phyloP scores from a whole-genome alignment of 2,113 vertebrate species.

The Haplotaxodon microlepis region DNA sequence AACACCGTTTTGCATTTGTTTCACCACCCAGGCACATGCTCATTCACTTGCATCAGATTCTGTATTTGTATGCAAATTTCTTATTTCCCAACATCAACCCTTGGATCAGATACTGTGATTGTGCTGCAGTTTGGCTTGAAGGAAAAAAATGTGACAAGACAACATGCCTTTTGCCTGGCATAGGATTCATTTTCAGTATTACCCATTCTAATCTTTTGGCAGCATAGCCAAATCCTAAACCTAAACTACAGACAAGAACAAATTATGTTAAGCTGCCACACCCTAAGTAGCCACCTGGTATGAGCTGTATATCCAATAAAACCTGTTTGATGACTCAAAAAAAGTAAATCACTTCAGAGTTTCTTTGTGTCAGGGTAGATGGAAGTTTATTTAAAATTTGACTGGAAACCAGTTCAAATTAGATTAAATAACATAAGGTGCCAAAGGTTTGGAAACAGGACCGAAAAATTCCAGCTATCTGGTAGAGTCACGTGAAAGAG shows the following conservation, averaged over 20 bases:
- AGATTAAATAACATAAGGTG: neutral
- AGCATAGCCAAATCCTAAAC: neutral
- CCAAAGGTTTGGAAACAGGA: neutral
- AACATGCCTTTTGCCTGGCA: neutral
- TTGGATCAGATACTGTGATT: neutral
- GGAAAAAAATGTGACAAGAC: neutral
- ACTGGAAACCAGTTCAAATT: neutral
- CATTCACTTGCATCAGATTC: conserved; percentile 16
- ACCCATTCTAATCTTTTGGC: neutral
- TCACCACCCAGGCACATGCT: neutral
- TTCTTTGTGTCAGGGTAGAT: neutral
- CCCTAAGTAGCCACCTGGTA: neutral
- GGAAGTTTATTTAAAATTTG: neutral
- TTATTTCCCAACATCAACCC: neutral
- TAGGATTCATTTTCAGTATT: neutral
- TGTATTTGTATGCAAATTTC: neutral
- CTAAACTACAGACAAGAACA: neutral
- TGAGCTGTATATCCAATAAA: neutral
- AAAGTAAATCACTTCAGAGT: neutral
- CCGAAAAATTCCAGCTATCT: neutral
- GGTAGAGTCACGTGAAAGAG: neutral
- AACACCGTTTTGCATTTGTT: neutral
- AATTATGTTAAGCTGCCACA: neutral
- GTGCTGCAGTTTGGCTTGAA: neutral
- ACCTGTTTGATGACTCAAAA: neutral